Percentiles rank a stretch among this genome's conserved stretches.
Evolutionary conservation across 64 coral and sea anemone genomes (phyloP).

Genomic region (Orbicella faveolata): DNA sequence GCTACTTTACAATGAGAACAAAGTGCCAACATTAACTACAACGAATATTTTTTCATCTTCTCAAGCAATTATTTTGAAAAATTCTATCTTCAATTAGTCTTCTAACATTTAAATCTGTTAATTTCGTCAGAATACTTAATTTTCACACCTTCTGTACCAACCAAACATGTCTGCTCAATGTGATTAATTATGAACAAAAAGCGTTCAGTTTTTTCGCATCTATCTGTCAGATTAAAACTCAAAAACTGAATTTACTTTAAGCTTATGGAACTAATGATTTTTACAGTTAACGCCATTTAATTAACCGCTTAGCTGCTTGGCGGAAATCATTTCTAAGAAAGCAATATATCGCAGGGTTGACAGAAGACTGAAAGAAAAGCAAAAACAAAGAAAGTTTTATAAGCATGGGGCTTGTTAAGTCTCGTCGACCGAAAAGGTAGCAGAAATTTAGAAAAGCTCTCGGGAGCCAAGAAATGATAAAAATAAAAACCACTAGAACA

Average conservation of each 20-base stretch:
- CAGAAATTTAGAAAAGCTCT: conserved; percentile 38
- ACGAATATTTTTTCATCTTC: no score
- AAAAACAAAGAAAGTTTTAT: conserved; percentile 52
- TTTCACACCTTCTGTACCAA: no score
- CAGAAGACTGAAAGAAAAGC: conserved; percentile 29
- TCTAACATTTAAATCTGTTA: no score
- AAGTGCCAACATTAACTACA: no score
- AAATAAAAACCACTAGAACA: conserved; percentile 35
- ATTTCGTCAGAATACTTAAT: no score
- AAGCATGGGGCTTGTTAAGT: conserved; percentile 6
- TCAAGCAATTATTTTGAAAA: no score
- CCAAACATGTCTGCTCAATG: no score
- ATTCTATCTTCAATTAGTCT: no score
- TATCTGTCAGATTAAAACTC: no score
- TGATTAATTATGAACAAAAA: no score
- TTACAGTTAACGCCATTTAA: background rate
- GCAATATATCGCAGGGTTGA: conserved; percentile 47
- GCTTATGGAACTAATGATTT: background rate
- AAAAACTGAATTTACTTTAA: background rate
- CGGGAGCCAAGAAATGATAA: conserved; percentile 46
- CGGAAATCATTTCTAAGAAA: conserved; percentile 46
- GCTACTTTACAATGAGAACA: no score
- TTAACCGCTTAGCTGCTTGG: background rate
- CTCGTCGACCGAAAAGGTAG: background rate
- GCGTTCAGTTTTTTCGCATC: no score